These are phyloP conservation scores for Temnothorax ravouxi DNA, from an alignment of 2,888 invertebrate species.

Conservation along the genomic window DNA sequence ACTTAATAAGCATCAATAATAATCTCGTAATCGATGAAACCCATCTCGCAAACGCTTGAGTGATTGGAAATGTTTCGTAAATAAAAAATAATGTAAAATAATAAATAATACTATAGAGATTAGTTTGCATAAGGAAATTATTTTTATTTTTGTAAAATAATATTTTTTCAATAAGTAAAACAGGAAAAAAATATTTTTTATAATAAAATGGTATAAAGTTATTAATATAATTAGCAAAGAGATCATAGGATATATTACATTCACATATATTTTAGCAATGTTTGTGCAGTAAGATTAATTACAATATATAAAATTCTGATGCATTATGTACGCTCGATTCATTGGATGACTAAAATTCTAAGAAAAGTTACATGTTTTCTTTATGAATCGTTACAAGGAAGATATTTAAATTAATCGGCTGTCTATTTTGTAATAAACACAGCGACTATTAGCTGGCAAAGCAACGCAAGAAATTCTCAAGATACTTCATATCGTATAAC, in stretches of 20 bases:
- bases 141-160: background rate
- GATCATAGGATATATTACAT: background rate
- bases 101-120: background rate
- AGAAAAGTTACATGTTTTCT: no score
- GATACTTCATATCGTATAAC: background rate
- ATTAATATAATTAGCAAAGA: background rate
- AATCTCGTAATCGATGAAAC: background rate
- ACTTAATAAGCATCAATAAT: background rate
- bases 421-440: conserved; percentile 6
- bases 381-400: background rate
- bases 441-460: background rate
- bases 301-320: no score
- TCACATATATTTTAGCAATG: background rate
- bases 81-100: background rate
- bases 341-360: no score
- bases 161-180: background rate
- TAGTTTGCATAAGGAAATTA: background rate
- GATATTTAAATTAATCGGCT: background rate
- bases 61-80: no score
- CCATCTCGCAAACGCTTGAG: no score
- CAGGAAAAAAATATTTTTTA: no score
- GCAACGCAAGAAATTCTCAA: background rate
- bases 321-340: no score
- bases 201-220: background rate
- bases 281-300: background rate